Evolutionary conservation across 2,797 vertebrate species (phyloP), one percentile per base, ranked within the genome.

Genomic region (Botia almorhae): DNA sequence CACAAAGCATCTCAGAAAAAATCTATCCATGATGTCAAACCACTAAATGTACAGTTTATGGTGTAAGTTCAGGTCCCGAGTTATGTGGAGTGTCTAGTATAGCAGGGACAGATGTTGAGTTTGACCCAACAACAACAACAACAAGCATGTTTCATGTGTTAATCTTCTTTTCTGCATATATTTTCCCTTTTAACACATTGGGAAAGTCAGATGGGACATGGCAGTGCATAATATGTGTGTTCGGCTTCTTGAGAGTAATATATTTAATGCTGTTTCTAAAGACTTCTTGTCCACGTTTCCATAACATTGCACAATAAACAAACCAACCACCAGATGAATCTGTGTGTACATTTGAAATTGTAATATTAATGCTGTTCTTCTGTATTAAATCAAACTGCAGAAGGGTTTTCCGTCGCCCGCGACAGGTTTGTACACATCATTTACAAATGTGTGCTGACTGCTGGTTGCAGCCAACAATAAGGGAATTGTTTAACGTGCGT

Each of bases 401-500:
- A 91, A 91, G 87, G 89, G 83, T 88, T 85, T 87, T 79, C 72
- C 69, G 80, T 85, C 88, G 81, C 75, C 7, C 58, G 14, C 33
- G 74, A 76, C 48, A 58, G 76, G 73, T 82, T 76, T 77, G 68
- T 79, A 83, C 61, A 82, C 85, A 70, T 50, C 33, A 65, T 81
- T 79, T 76, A 68, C 72, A 82, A 86, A 86, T 65, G 81, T 83
- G 78, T 82, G 68, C 69, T 74, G 82, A 85, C 81, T 10, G 81
- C 36, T 76, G 83, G 84, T 73, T 26, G 58, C 84, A 89, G 89
- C 87, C 90, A 91, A 91, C 88, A 91, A 87, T 89, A 89, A 90
- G 89, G 83, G 64, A 89, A 82, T 91, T 92, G 90, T 92, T 92
- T 91, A 92, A 91, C 76, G 50, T 89, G 88, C 87, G 87, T 89